Percentiles rank a stretch among this genome's conserved stretches.
Evolutionary conservation across 2,113 vertebrate species (phyloP).

Genomic region (sheep (Ovis aries)): DNA sequence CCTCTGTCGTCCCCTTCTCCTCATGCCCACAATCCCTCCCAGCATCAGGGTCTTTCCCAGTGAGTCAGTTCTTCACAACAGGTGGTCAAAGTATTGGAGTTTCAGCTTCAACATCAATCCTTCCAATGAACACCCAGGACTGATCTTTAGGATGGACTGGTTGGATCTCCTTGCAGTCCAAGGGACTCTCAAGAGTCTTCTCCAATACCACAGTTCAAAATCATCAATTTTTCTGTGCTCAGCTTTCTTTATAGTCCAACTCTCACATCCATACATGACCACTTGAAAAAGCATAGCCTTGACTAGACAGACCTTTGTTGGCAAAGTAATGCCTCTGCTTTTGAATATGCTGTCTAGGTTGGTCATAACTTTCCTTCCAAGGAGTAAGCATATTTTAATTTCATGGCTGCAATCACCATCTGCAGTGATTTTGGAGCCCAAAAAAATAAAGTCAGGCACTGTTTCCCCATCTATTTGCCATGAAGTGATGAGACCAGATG

Average conservation of each 20-base stretch:
- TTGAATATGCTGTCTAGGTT: too few relatives aligned
- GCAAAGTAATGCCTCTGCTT: too few relatives aligned
- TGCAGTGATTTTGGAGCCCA: too few relatives aligned
- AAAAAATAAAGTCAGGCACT: too few relatives aligned
- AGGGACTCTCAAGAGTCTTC: background rate
- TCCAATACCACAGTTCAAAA: background rate
- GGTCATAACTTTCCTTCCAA: too few relatives aligned
- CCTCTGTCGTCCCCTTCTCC: background rate
- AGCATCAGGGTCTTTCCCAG: background rate
- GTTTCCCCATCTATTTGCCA: too few relatives aligned
- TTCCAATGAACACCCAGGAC: background rate
- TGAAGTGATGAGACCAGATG: too few relatives aligned
- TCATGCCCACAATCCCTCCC: accelerated
- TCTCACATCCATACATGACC: background rate
- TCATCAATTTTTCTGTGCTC: background rate
- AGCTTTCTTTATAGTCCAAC: background rate
- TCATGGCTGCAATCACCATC: too few relatives aligned
- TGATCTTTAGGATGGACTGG: background rate
- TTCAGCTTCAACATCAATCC: background rate
- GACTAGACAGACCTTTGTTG: too few relatives aligned
- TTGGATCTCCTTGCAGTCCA: background rate
- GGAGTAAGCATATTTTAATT: too few relatives aligned
- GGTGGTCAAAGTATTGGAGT: background rate
- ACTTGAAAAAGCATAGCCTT: background rate
- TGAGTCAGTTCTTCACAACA: accelerated